These are phyloP conservation scores for Elgaria multicarinata DNA, from an alignment of 2,113 vertebrate genomes.

Conservation along the genomic window DNA sequence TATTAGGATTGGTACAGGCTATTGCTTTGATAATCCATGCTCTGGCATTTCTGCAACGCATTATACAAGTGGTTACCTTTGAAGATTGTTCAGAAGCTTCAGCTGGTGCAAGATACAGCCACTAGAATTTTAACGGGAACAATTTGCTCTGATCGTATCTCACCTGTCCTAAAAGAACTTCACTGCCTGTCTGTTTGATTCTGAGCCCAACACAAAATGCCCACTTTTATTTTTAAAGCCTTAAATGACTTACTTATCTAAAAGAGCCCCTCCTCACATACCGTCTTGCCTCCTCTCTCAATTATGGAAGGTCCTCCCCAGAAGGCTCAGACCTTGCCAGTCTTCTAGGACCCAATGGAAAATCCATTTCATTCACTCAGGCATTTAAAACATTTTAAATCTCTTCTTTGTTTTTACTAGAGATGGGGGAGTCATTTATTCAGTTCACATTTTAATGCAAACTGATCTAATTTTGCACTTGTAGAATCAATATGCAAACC, in stretches of 20 bases:
- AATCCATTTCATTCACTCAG: background rate
- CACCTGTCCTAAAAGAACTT: background rate
- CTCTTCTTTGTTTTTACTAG: background rate
- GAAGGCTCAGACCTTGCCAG: no score
- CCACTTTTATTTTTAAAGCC: background rate
- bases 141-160: background rate
- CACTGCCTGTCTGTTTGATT: background rate
- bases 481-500: no score
- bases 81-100: background rate
- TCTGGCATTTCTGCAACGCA: background rate
- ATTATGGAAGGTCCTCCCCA: background rate
- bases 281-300: background rate
- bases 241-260: background rate
- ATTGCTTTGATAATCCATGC: background rate
- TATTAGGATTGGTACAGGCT: background rate
- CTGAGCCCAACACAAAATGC: background rate
- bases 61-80: no score
- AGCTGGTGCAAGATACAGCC: no score
- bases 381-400: background rate
- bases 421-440: no score
- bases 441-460: no score
- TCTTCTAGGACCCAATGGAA: no score
- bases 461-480: no score
- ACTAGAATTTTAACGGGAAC: background rate
- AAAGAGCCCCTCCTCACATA: background rate